Base-by-base conservation (phyloP, 2,888 invertebrate species). In the Halictus quadricinctus region DNA sequence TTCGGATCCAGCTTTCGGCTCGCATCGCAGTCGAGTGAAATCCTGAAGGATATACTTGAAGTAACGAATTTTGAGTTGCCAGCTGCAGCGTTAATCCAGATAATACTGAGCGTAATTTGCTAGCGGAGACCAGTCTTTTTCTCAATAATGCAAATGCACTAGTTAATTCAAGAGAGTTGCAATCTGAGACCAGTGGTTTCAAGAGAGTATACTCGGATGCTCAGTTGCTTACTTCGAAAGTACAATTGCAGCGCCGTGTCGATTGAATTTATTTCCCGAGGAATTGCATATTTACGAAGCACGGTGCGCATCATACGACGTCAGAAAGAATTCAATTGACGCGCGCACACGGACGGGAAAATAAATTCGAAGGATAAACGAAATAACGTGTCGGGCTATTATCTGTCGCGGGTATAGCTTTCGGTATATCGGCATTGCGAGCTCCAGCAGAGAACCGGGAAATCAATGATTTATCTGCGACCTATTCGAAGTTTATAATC, bases 401-500 rank as follows among this genome's bases (percentile, higher is more conserved):
- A 83, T 74, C 83, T 72, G 73, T 60, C 54, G 54, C 29, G 50
- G 82, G 76, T 81, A 83, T 50, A 29, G 36, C n/a, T n/a, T 18
- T 25, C 43, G 18, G 54, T 69, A n/a, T 60, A 50, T 66, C 46
- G 54, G 15, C 50, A 21, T 21, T n/a, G 21, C 21, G 54, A 36
- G 21, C 74, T 58, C n/a, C n/a, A 36, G 21, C n/a, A 54, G 50
- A 15, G 41, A 48, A 41, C 18, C 75, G 66, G 76, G 46, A 13
- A 72, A 77, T 78, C 80, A 36, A 70, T 86, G 80, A 86, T 86
- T 87, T 86, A 83, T 80, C 80, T 58, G 69, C 36, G 72, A 78
- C 76, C 78, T 78, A 66, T 82, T 81, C 60, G 74, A 85, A 77
- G 72, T 81, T 86, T 85, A 86, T 79, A 86, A 85, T 83, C 81